Percentiles rank a stretch among this genome's conserved stretches.
These are phyloP conservation scores for Antennarius maculatus DNA, from an alignment of 2,797 vertebrate species.

Conservation along the genomic window DNA sequence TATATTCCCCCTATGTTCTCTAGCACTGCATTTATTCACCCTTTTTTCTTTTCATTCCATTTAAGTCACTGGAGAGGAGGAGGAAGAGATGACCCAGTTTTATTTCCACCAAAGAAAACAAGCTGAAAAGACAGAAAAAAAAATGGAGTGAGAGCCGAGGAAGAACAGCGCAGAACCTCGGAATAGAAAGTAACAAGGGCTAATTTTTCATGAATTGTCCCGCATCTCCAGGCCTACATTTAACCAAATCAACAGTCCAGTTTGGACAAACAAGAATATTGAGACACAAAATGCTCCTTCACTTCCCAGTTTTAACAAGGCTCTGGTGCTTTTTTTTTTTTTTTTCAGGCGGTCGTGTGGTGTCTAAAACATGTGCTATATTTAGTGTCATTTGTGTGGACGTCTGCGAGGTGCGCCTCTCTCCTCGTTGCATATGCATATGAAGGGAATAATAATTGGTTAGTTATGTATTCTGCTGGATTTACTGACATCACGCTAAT, in stretches of 20 bases:
- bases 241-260: conserved; percentile 29
- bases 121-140: conserved; percentile 56
- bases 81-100: conserved; percentile 73
- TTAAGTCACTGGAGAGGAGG: conserved; percentile 50
- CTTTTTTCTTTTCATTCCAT: conserved; percentile 50
- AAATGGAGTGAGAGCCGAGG: conserved; percentile 47
- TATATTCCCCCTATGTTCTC: conserved; percentile 32
- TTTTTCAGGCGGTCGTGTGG: not conserved
- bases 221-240: conserved; percentile 35
- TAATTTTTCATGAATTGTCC: conserved; percentile 62
- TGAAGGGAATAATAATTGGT: not conserved
- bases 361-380: not conserved
- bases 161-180: conserved; percentile 35
- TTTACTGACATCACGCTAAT: not conserved
- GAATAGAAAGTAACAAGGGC: conserved; percentile 63
- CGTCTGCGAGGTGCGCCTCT: not conserved
- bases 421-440: not conserved
- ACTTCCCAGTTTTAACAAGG: not conserved
- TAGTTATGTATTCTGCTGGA: not conserved
- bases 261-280: conserved; percentile 27
- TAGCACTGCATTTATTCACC: conserved; percentile 32
- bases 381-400: not conserved
- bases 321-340: not conserved
- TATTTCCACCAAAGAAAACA: conserved; percentile 65
- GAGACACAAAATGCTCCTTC: conserved; percentile 8